phyloP scores from a whole-genome alignment of 1,140 invertebrate genomes.

The Heliothis subflexa region DNA sequence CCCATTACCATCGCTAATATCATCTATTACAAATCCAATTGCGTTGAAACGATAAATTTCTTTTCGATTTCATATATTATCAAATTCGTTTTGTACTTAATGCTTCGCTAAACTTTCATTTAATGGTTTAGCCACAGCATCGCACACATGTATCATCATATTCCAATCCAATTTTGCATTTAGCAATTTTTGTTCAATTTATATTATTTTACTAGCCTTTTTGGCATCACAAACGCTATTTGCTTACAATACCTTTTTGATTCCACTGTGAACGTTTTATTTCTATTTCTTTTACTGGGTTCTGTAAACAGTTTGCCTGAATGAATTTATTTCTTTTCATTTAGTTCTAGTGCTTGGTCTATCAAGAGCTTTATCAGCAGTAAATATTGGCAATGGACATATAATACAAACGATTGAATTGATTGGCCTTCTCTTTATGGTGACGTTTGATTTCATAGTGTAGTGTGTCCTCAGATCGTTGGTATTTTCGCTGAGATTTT shows the following conservation, averaged over 20 bases:
- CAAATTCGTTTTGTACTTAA: neutral
- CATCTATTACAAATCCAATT: constrained; percentile 5
- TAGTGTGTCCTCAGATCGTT: too few species aligned
- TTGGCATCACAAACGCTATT: constrained; percentile 14
- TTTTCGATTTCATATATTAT: neutral
- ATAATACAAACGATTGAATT: too few species aligned
- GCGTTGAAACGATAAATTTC: constrained; percentile 13
- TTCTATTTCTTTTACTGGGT: constrained; percentile 18
- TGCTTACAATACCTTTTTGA: constrained; percentile 23
- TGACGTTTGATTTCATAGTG: too few species aligned
- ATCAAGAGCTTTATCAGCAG: neutral
- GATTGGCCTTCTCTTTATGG: too few species aligned
- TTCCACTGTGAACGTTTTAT: constrained; percentile 24
- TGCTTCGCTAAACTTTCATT: constrained; percentile 17
- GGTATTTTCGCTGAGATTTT: too few species aligned
- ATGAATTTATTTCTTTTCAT: constrained; percentile 23
- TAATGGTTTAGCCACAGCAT: constrained; percentile 2
- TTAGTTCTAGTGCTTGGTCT: neutral
- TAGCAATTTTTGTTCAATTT: neutral
- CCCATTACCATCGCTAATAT: constrained; percentile 6
- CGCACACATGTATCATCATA: neutral
- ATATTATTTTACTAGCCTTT: constrained; percentile 4
- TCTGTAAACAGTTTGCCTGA: constrained; percentile 2
- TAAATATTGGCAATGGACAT: neutral
- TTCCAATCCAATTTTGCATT: neutral